These are phyloP conservation scores for Acrossocheilus fasciatus DNA, from an alignment of 2,797 vertebrate species.

Conservation along the genomic window DNA sequence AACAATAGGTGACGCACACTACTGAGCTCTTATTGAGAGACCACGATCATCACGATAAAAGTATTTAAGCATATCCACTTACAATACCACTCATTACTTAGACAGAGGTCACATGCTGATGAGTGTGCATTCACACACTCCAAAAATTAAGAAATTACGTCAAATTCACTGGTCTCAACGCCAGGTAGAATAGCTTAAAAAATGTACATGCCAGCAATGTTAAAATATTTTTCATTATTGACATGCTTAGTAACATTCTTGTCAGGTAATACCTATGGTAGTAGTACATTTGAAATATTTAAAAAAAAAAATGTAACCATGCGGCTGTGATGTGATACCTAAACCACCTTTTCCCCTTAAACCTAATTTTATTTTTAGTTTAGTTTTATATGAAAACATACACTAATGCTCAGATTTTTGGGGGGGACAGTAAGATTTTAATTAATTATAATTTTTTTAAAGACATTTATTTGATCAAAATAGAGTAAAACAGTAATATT, in stretches of 20 bases:
- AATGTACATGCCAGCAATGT: not conserved
- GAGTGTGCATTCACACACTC: not conserved
- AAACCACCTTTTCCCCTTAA: not conserved
- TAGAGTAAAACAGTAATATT: not conserved
- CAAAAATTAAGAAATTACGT: no score
- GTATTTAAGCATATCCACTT: constrained; percentile 8
- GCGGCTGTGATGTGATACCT: not conserved
- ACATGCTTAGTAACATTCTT: not conserved
- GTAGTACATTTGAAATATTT: not conserved
- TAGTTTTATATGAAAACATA: not conserved
- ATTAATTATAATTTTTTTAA: no score
- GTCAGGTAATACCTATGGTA: not conserved
- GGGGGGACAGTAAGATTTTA: no score
- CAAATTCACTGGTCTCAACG: not conserved
- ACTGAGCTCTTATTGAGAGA: constrained; percentile 5
- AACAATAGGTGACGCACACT: constrained; percentile 26
- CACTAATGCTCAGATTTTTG: not conserved
- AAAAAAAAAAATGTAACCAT: not conserved
- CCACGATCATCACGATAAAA: not conserved
- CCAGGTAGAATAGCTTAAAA: not conserved
- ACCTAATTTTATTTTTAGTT: not conserved
- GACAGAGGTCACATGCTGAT: constrained; percentile 8
- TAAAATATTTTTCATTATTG: constrained; percentile 3
- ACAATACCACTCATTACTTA: constrained; percentile 6
- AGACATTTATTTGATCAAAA: constrained; percentile 8